A percentile compares a stretch with the other conserved stretches of the same genome.
These are phyloP conservation scores for Syngnathus rostellatus DNA, from an alignment of 2,797 vertebrate species.

Conservation along the genomic window DNA sequence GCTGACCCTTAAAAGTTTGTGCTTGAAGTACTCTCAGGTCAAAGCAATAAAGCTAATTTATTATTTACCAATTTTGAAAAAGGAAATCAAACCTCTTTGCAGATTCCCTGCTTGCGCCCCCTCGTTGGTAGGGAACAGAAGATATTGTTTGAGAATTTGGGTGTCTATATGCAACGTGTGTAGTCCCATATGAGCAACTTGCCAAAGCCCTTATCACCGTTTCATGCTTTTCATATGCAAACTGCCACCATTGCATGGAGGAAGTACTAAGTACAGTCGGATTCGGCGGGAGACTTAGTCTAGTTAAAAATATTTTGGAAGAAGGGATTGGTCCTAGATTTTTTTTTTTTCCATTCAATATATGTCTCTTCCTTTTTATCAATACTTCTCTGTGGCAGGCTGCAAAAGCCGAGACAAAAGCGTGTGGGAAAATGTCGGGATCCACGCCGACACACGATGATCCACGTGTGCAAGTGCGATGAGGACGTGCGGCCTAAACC, in stretches of 20 bases:
- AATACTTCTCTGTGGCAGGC: constrained; percentile 40
- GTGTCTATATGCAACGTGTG: constrained; percentile 46
- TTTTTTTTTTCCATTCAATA: neutral
- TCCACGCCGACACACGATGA: constrained; percentile 34
- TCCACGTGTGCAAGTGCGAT: constrained; percentile 29
- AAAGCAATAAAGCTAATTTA: neutral
- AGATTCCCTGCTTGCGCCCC: constrained; percentile 4
- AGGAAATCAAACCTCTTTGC: constrained; percentile 15
- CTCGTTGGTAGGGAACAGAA: constrained; percentile 30
- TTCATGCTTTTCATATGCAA: constrained; percentile 43
- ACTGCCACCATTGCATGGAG: constrained; percentile 5
- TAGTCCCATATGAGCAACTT: constrained; percentile 42
- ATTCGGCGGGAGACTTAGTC: constrained; percentile 37
- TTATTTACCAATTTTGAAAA: constrained; percentile 7
- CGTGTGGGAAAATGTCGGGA: constrained; percentile 42
- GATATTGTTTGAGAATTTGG: constrained; percentile 31
- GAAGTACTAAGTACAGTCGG: constrained; percentile 18
- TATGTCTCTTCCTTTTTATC: constrained; percentile 53
- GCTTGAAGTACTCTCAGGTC: neutral
- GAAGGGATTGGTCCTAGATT: constrained; percentile 34
- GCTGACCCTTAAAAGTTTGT: neutral
- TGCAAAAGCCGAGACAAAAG: constrained; percentile 43
- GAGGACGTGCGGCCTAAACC: constrained; percentile 45
- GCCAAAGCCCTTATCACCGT: constrained; percentile 43
- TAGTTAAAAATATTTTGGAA: constrained; percentile 23